Evolutionary conservation across 2,797 vertebrate genomes (phyloP), one percentile per base, ranked within the genome.

Genomic region (Catostomus latipinnis): DNA sequence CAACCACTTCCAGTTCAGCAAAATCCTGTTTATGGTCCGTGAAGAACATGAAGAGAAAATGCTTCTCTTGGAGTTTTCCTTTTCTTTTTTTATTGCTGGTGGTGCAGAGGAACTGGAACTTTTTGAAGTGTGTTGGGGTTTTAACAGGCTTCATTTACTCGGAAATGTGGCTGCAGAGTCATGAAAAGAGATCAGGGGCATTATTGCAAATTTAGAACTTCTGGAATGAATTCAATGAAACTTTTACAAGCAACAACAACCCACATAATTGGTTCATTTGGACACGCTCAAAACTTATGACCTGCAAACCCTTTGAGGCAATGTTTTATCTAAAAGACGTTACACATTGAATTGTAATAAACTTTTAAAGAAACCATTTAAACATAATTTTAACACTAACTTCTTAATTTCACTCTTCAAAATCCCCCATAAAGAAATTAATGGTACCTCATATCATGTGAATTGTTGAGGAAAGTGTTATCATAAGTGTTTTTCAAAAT

Each of bases 1-100:
- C 48, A 81, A 83, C 80, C 81, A 73, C 75, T 78, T 78, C 68
- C 84, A 84, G 81, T 85, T 86, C 61, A 83, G 74, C 81, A 83
- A 61, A 85, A 80, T 80, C 57, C 49, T 81, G 69, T 86, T 88
- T 81, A 76, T 78, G 58, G 69, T 74, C 63, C 49, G 80, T 86
- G 78, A 72, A 70, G 53, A 65, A 76, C 71, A 87, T 69, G 65
- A 85, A 87, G 82, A 69, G 81, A 83, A 86, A 74, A 62, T 60
- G 65, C 77, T 74, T 34, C 67, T 56, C 45, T 43, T 1, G 16
- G 53, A 18, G 52, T 0, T 8, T 65, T 69, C 57, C 9, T 67
- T 65, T 18, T 14, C 1, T 22, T 54, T 67, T 73, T 84, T 81
- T 80, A 75, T 73, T 63, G 71, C 71, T 77, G 54, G 46, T 57